A percentile compares a stretch with the other conserved stretches of the same genome.
These are phyloP conservation scores for Grammomys dolichurus DNA, from an alignment of 2,113 vertebrate genomes.

Conservation along the genomic window DNA sequence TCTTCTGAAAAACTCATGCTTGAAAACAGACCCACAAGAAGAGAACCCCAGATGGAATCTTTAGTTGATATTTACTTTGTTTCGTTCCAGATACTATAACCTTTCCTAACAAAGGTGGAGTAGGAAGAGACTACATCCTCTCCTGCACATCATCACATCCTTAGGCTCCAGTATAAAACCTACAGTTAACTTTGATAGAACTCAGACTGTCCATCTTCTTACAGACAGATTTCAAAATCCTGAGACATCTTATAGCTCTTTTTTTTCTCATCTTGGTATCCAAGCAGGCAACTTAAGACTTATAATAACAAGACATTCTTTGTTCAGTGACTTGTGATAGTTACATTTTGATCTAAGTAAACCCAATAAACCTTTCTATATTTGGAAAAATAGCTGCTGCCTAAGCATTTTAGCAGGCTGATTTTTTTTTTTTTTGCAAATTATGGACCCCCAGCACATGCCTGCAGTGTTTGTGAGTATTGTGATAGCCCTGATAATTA, in stretches of 20 bases:
- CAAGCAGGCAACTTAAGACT: background rate
- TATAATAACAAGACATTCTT: background rate
- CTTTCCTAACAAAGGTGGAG: background rate
- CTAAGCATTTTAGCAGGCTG: background rate
- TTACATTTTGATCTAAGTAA: slow-evolving; percentile 23
- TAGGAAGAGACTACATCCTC: background rate
- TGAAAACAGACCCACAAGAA: background rate
- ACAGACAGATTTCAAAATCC: slow-evolving; percentile 41
- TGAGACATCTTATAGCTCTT: background rate
- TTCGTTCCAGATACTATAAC: background rate
- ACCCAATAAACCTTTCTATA: background rate
- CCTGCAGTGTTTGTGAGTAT: background rate
- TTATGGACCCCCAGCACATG: background rate
- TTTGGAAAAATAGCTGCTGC: slow-evolving; percentile 13
- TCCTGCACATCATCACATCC: background rate
- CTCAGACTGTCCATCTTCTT: background rate
- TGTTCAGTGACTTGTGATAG: background rate
- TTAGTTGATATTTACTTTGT: background rate
- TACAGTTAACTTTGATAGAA: background rate
- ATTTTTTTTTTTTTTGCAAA: background rate
- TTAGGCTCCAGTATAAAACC: background rate
- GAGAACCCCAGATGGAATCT: background rate
- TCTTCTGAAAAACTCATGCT: slow-evolving; percentile 11
- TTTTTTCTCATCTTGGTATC: background rate
- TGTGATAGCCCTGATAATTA: background rate